A percentile compares a stretch with the other conserved stretches of the same genome.
Evolutionary conservation across 2,888 invertebrate species (phyloP).

Genomic region (Sympetrum striolatum): DNA sequence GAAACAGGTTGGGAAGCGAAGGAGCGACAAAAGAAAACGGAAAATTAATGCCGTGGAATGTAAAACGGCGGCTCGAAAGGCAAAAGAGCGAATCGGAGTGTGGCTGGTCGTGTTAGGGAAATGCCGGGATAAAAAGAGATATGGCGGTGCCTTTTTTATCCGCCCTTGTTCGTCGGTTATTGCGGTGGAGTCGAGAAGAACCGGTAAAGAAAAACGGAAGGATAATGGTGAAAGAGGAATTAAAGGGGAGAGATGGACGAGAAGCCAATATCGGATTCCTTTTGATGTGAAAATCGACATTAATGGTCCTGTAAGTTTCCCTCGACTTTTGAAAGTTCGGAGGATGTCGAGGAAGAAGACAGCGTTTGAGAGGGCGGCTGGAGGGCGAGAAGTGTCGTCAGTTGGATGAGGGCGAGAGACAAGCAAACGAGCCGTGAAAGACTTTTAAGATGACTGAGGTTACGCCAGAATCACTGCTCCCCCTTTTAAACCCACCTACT

Average conservation of each 20-base stretch:
- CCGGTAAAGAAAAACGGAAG: not conserved
- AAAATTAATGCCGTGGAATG: not conserved
- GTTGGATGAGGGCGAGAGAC: not conserved
- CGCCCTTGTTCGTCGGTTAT: not conserved
- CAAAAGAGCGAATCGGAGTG: not conserved
- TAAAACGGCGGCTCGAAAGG: not conserved
- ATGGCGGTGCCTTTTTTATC: not conserved
- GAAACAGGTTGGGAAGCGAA: not conserved
- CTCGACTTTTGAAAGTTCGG: conserved; percentile 30
- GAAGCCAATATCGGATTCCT: conserved; percentile 42
- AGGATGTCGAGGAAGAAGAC: not conserved
- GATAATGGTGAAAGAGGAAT: not conserved
- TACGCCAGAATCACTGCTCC: not conserved
- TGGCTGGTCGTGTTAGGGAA: not conserved
- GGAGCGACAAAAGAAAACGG: not conserved
- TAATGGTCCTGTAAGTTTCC: conserved; percentile 27
- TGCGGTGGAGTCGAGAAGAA: not conserved
- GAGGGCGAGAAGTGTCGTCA: not conserved
- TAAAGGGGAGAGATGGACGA: not conserved
- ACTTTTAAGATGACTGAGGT: not conserved
- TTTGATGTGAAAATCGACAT: conserved; percentile 39
- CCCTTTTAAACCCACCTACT: not conserved
- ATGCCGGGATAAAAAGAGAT: not conserved
- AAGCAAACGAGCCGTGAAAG: not conserved
- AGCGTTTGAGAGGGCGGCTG: not conserved